Base-by-base conservation (phyloP, 2,113 vertebrate genomes). In the Anarrhichthys ocellatus region DNA sequence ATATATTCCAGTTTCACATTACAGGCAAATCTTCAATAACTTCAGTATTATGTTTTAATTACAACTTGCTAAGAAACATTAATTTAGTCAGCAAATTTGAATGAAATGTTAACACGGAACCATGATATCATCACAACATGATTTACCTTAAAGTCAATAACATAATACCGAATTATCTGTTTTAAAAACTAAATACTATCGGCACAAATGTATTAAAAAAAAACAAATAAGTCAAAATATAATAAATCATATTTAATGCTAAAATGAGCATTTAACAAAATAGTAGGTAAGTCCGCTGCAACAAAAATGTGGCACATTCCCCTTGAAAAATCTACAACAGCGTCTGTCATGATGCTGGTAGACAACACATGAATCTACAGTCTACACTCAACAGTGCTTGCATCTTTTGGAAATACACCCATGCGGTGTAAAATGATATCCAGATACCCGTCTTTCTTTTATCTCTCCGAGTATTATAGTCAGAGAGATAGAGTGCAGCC, bases 401-500 rank as follows among this genome's bases (percentile, higher is more conserved):
- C 32, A 74, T 80, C 20, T 42, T 65, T 50, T 81, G 48, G 18
- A 84, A 81, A 84, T 76, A 2, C 20, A 80, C 22, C 44, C 24
- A 42, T 71, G 68, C 24, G 9, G 62, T 71, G 27, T 62, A 27
- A 83, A 86, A 80, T 73, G 10, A 85, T 59, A 82, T 76, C 52
- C 70, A 76, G 92, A 92, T 96, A 95, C 93, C 94, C 95, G 96
- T 77, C 27, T 78, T 76, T n/a, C n/a, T 71, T 69, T 76, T 82
- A 40, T 22, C 62, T 76, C 50, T 80, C 56, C 80, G 29, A 40
- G 64, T 84, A 54, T 82, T 46, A 83, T 61, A 87, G 50, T 38
- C 34, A 76, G 70, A 50, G 73, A 78, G 61, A 36, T 59, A 79
- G 73, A 85, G 72, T 59, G 64, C 65, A 81, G 40, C 54, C 70